These are phyloP conservation scores for Chinchilla lanigera DNA, from an alignment of 2,113 vertebrate species.

Conservation along the genomic window DNA sequence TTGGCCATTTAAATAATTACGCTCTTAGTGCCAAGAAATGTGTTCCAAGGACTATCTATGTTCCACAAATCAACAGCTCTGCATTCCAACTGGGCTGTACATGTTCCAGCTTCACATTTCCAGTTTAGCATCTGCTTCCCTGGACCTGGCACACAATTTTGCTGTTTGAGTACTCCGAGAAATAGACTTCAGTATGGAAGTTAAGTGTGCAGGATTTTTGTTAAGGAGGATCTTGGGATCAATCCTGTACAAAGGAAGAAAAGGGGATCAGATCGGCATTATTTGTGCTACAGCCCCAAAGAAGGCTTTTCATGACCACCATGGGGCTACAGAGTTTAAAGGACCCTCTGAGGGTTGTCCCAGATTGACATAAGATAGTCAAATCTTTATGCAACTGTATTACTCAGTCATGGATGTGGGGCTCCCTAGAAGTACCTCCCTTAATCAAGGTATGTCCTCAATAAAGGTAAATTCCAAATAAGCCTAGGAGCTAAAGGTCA, in stretches of 20 bases:
- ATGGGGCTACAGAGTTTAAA: neutral
- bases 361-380: neutral
- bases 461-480: neutral
- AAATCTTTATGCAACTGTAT: neutral
- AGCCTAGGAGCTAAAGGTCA: neutral
- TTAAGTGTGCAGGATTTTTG: neutral
- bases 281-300: neutral
- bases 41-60: neutral
- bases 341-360: neutral
- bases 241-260: neutral
- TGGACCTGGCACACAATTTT: neutral
- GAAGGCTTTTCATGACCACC: neutral
- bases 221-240: neutral
- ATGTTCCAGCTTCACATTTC: neutral
- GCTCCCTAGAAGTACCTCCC: neutral
- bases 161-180: neutral
- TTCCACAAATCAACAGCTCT: neutral
- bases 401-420: neutral
- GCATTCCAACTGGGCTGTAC: neutral
- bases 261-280: neutral
- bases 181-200: neutral
- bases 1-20: neutral
- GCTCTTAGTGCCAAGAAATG: neutral
- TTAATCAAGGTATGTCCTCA: neutral
- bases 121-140: neutral